Base-by-base conservation (phyloP, 2,113 vertebrate species). In the Ophthalmotilapia sp. region DNA sequence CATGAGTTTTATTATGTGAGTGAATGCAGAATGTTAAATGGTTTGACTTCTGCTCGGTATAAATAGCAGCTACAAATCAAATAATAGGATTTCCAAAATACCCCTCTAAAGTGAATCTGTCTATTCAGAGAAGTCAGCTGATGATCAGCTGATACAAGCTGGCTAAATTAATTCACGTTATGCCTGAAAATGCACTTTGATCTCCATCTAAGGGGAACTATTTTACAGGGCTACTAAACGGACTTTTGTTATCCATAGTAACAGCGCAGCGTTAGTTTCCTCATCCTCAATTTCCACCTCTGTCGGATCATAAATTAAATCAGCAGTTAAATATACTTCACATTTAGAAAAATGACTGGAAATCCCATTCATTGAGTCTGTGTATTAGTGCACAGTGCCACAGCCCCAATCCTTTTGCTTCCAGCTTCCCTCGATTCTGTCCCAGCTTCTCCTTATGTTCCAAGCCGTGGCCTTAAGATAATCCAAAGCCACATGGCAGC, bases 401-500 rank as follows among this genome's bases (percentile, higher is more conserved):
- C 33, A 3, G 1, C 12, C 13, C 19, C 75, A 84, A 93, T 87
- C 82, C 23, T 84, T 79, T 19, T 49, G 77, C 62, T 70, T 87
- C 8, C 3, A 87, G 73, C 53, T 47, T 60, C 12, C 60, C 36
- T 65, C 13, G 13, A 85, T 80, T 84, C 26, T 51, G 14, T 42
- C 68, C 23, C 70, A 13, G 49, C 38, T 58, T 81, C 70, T 80
- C 42, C 75, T 21, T 62, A 54, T 26, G 68, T 42, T 87, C 80
- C 87, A 60, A 87, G 82, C 68, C 14, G 2, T 53, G 81, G 23
- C 21, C 58, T 92, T 56, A 81, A 89, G 36, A 92, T 86, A 88
- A 93, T 89, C 87, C 87, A 82, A 88, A 88, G 73, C 89, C 89
- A 86, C 83, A 83, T 93, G 91, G 91, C 90, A 86, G 42, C 82